phyloP scores from a whole-genome alignment of 2,113 vertebrate species.

The Microcebus tavaratra region DNA sequence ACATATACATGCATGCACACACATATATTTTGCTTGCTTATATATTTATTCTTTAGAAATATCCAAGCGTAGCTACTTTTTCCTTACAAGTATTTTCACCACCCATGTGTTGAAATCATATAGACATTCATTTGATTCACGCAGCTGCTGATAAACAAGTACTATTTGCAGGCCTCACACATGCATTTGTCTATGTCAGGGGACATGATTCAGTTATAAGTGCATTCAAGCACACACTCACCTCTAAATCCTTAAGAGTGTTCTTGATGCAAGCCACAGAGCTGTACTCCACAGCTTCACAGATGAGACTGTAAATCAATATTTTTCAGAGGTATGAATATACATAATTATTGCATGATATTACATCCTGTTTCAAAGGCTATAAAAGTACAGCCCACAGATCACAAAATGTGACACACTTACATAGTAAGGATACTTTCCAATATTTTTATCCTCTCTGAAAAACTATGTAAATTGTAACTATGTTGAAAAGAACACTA shows the following conservation, averaged over 20 bases:
- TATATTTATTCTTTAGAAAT: neutral
- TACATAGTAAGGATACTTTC: neutral
- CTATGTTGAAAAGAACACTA: neutral
- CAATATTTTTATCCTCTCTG: neutral
- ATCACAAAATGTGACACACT: neutral
- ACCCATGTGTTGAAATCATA: neutral
- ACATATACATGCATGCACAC: accelerated
- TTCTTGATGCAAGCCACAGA: neutral
- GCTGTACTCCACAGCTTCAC: constrained; percentile 1
- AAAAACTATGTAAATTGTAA: neutral
- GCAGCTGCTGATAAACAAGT: neutral
- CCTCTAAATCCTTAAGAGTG: neutral
- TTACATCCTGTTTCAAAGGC: neutral
- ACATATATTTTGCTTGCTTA: neutral
- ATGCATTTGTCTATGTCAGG: constrained; percentile 33
- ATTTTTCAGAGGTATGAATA: neutral
- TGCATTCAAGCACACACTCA: neutral
- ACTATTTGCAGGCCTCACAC: neutral
- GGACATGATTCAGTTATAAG: constrained; percentile 28
- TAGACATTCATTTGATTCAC: neutral
- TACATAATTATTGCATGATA: neutral
- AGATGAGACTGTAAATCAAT: neutral
- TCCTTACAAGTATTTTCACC: neutral
- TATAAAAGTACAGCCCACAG: neutral
- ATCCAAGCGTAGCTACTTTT: neutral